A percentile compares a stretch with the other conserved stretches of the same genome.
Conservation (phyloP, 2,113 vertebrate species). For the Nothoprocta pentlandii region DNA sequence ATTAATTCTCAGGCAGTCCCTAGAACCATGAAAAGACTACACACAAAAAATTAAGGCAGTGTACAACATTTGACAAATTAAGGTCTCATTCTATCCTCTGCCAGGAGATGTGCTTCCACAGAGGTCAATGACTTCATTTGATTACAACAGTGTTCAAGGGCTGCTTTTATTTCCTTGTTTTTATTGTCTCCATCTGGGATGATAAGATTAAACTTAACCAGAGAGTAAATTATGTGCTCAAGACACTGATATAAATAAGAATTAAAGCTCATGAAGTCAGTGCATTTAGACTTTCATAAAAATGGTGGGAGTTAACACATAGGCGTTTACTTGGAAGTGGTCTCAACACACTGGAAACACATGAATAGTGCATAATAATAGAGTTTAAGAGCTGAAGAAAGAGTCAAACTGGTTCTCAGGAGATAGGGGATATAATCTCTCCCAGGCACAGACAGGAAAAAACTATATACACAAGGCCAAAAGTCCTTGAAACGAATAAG, state of each 20-base stretch:
- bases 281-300: neutral
- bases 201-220: neutral
- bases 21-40: neutral
- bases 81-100: neutral
- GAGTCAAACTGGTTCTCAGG: neutral
- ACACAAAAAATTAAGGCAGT: neutral
- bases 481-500: neutral
- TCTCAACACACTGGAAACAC: neutral
- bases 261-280: neutral
- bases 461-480: neutral
- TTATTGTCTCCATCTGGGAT: neutral
- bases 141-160: neutral
- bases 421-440: neutral
- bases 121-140: neutral
- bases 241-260: neutral
- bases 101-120: neutral
- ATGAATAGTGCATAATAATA: neutral
- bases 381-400: neutral
- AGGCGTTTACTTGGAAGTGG: fast-evolving
- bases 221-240: neutral
- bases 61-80: neutral
- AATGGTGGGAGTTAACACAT: neutral
- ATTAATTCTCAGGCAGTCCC: neutral
- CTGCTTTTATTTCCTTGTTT: neutral
- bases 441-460: neutral